phyloP scores from a whole-genome alignment of 1,140 invertebrate genomes.

The Aphelinus certus region DNA sequence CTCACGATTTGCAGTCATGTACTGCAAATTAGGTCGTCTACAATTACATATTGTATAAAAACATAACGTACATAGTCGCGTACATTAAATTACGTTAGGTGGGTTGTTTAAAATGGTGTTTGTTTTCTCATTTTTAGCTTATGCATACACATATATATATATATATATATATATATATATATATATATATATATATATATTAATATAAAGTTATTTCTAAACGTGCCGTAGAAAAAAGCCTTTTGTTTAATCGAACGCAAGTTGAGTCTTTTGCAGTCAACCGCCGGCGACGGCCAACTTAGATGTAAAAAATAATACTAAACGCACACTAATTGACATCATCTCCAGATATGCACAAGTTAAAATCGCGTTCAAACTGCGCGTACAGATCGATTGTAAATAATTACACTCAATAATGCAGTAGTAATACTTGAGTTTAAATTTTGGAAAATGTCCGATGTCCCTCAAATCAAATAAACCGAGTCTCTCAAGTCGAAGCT shows the following conservation, averaged over 20 bases:
- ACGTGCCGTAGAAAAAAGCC: conserved; percentile 37
- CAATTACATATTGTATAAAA: conserved; percentile 35
- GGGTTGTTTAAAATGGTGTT: conserved; percentile 35
- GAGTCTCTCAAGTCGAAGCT: too few species aligned
- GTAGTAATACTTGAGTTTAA: conserved; percentile 23
- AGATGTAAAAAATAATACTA: conserved; percentile 33
- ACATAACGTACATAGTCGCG: conserved; percentile 26
- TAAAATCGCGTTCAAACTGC: conserved; percentile 31
- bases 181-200: too few species aligned
- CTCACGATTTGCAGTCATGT: too few species aligned
- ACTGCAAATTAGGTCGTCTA: neutral
- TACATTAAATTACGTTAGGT: conserved; percentile 30
- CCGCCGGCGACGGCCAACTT: too few species aligned
- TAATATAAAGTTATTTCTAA: conserved; percentile 29
- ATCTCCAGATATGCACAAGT: conserved; percentile 34
- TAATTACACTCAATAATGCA: conserved; percentile 18
- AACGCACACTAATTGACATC: conserved; percentile 36
- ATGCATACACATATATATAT: too few species aligned
- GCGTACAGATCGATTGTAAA: conserved; percentile 30
- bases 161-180: too few species aligned
- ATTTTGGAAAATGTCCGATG: too few species aligned
- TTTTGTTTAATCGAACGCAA: conserved; percentile 34
- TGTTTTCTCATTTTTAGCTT: conserved; percentile 2
- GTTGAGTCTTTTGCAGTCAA: conserved; percentile 4
- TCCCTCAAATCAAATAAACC: too few species aligned